phyloP scores from a whole-genome alignment of 2,113 vertebrate genomes.

The Notarius quadriscutis region DNA sequence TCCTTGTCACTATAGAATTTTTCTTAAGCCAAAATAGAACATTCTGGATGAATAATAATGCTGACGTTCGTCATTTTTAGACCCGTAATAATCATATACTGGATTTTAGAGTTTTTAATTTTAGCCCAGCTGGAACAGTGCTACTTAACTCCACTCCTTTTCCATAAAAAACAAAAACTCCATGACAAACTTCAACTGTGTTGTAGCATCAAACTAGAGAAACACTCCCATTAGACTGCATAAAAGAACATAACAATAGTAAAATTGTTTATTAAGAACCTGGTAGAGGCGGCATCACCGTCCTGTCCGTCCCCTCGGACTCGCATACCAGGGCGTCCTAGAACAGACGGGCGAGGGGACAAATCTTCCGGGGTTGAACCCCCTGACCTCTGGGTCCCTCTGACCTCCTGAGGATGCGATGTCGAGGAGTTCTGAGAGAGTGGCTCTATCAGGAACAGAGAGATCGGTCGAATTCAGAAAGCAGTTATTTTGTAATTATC shows the following conservation, averaged over 20 bases:
- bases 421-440: constrained; percentile 92
- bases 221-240: background rate
- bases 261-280: constrained; percentile 66
- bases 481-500: background rate
- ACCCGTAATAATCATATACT: background rate
- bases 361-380: constrained; percentile 82
- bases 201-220: background rate
- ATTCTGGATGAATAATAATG: background rate
- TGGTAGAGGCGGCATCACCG: constrained; percentile 86
- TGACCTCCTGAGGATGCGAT: constrained; percentile 80
- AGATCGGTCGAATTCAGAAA: background rate
- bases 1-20: background rate
- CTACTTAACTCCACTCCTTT: background rate
- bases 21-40: background rate
- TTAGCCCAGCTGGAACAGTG: background rate
- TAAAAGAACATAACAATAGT: background rate
- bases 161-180: background rate
- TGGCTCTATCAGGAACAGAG: constrained; percentile 69
- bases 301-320: constrained; percentile 94
- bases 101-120: background rate
- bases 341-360: constrained; percentile 87
- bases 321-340: constrained; percentile 86
- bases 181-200: background rate
- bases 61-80: background rate
- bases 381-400: constrained; percentile 74